phyloP scores from a whole-genome alignment of 2,113 vertebrate genomes.

The Lophura nycthemera region DNA sequence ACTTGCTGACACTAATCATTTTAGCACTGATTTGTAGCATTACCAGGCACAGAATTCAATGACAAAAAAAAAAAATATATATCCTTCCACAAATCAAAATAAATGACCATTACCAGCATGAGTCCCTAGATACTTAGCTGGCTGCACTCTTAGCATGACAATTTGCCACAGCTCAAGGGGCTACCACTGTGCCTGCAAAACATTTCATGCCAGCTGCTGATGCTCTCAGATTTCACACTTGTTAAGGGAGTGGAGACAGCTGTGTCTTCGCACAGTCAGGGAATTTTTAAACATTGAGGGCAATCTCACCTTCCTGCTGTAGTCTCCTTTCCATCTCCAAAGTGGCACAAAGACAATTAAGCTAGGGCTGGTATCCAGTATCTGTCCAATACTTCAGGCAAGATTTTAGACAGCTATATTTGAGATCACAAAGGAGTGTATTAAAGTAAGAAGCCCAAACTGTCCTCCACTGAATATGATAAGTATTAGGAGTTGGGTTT shows the following conservation, averaged over 20 bases:
- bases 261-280: constrained; percentile 19
- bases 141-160: neutral
- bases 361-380: neutral
- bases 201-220: neutral
- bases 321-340: neutral
- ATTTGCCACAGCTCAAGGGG: neutral
- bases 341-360: neutral
- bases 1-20: neutral
- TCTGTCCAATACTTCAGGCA: neutral
- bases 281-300: neutral
- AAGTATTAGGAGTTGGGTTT: neutral
- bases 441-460: neutral
- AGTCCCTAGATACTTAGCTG: neutral
- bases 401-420: neutral
- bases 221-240: neutral
- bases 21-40: neutral
- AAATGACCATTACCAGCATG: neutral
- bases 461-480: neutral
- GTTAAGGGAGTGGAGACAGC: neutral
- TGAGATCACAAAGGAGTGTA: neutral
- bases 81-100: neutral
- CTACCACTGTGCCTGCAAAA: neutral
- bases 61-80: constrained; percentile 7
- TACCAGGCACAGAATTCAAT: neutral
- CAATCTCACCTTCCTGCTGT: neutral